A percentile compares a stretch with the other conserved stretches of the same genome.
Evolutionary conservation across 2,888 invertebrate species (phyloP).

Genomic region (Taphrorychus bicolor): DNA sequence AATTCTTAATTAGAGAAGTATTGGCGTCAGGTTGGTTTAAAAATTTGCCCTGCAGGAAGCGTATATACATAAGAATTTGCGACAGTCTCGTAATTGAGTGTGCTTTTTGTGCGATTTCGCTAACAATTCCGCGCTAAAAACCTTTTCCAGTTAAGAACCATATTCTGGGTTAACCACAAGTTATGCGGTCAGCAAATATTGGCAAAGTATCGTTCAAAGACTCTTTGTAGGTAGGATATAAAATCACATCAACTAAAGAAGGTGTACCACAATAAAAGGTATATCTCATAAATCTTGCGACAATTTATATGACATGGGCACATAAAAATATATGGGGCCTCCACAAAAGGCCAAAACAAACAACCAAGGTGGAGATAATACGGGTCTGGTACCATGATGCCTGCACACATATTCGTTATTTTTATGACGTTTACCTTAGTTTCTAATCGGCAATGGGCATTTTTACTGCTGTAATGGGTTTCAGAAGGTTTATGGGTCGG

Average conservation of each 20-base stretch:
- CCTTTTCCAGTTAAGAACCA: too few species aligned
- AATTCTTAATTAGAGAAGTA: neutral
- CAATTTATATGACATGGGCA: neutral
- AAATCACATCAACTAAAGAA: neutral
- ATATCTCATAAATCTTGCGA: neutral
- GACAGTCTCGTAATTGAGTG: slow-evolving; percentile 10
- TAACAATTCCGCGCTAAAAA: slow-evolving; percentile 17
- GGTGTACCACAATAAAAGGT: neutral
- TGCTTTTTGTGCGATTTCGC: too few species aligned
- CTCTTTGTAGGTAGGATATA: neutral
- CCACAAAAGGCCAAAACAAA: slow-evolving; percentile 8
- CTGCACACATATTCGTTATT: neutral
- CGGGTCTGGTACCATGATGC: neutral
- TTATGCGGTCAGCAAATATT: neutral
- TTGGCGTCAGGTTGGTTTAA: slow-evolving; percentile 8
- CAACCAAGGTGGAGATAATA: neutral
- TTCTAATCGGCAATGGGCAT: neutral
- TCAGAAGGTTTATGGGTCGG: neutral
- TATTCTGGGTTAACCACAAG: neutral
- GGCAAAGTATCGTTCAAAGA: neutral
- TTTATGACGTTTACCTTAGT: slow-evolving; percentile 1
- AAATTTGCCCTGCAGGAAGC: slow-evolving; percentile 1
- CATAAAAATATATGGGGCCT: slow-evolving; percentile 1
- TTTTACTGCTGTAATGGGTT: neutral
- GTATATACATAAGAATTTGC: slow-evolving; percentile 19